Evolutionary conservation across 2,113 vertebrate genomes (phyloP).

Genomic region (Agelaius tricolor): DNA sequence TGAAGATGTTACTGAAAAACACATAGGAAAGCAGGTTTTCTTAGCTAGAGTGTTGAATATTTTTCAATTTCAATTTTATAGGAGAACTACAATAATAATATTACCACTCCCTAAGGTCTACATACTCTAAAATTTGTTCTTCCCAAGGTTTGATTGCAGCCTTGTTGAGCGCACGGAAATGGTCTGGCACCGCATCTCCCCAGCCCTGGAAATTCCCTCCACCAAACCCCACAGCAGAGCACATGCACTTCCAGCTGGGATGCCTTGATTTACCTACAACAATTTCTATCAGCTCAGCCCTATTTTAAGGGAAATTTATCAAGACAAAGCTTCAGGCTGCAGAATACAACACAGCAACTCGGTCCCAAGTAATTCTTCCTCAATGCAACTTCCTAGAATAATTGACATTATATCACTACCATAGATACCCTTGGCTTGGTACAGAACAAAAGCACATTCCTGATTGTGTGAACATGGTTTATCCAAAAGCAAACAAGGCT

Average conservation of each 20-base stretch:
- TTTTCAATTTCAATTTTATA: constrained; percentile 24
- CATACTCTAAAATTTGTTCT: neutral
- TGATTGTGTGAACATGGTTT: neutral
- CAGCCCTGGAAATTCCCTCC: neutral
- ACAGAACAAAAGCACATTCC: neutral
- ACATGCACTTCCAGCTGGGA: neutral
- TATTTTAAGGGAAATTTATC: neutral
- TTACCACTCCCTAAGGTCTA: neutral
- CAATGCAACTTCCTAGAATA: neutral
- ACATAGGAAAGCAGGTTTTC: neutral
- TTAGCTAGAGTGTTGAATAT: constrained; percentile 6
- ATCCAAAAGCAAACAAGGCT: neutral
- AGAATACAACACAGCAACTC: neutral
- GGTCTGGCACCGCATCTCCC: neutral
- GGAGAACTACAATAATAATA: neutral
- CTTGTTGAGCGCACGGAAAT: neutral
- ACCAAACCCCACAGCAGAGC: neutral
- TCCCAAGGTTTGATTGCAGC: neutral
- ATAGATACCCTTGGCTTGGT: neutral
- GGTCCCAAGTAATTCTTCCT: neutral
- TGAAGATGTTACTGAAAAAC: neutral
- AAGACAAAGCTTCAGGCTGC: neutral
- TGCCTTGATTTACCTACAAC: neutral
- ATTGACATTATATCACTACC: neutral
- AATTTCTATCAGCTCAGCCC: neutral